Percentiles rank a stretch among this genome's conserved stretches.
phyloP scores from a whole-genome alignment of 2,888 invertebrate species.

The Sturmia bella region DNA sequence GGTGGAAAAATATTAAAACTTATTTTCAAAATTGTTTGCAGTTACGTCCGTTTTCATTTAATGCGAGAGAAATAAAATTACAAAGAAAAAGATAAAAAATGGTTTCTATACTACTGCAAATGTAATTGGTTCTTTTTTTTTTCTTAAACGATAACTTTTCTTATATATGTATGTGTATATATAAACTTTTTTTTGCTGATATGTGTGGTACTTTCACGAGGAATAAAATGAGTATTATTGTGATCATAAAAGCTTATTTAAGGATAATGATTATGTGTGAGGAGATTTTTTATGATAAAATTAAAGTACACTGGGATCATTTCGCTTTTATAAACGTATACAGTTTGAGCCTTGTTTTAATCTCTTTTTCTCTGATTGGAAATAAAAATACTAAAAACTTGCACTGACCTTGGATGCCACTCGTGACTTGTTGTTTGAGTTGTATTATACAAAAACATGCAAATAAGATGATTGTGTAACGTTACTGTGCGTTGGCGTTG shows the following conservation, averaged over 20 bases:
- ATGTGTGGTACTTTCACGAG: constrained; percentile 63
- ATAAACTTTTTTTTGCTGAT: constrained; percentile 43
- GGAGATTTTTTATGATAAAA: constrained; percentile 27
- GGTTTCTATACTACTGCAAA: too few relatives aligned
- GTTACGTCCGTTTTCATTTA: too few relatives aligned
- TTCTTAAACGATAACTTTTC: too few relatives aligned
- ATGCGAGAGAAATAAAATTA: too few relatives aligned
- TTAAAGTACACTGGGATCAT: constrained; percentile 55
- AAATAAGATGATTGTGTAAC: constrained; percentile 80
- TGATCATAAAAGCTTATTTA: constrained; percentile 19
- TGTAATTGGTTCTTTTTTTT: too few relatives aligned
- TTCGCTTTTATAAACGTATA: constrained; percentile 31
- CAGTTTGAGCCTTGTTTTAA: constrained; percentile 54
- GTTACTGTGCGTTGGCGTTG: constrained; percentile 79
- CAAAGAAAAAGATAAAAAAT: too few relatives aligned
- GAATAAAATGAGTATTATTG: constrained; percentile 60
- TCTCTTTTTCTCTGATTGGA: constrained; percentile 15
- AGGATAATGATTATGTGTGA: constrained; percentile 59
- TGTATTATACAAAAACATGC: constrained; percentile 79
- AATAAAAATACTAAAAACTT: constrained; percentile 44
- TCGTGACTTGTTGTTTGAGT: background rate
- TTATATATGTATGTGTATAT: too few relatives aligned
- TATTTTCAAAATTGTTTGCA: too few relatives aligned
- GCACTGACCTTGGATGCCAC: constrained; percentile 42
- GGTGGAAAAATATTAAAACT: too few relatives aligned